Evolutionary conservation across 2,113 vertebrate species (phyloP).

Genomic region (Puffinus mauretanicus): DNA sequence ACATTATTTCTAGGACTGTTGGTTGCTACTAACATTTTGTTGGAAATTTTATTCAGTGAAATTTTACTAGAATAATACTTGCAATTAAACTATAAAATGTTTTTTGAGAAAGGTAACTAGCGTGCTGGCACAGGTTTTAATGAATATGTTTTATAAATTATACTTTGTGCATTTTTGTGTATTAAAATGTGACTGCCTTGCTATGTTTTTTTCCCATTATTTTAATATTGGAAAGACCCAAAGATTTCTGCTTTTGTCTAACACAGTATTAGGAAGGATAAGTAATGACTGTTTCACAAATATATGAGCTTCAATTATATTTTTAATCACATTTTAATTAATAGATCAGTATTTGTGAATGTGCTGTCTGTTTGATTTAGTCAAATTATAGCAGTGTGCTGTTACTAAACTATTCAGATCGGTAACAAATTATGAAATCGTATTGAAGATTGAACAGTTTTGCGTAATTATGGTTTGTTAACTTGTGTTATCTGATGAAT

Average conservation of each 20-base stretch:
- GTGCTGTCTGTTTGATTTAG: neutral
- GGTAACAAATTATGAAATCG: neutral
- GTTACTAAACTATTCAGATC: neutral
- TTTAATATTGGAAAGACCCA: neutral
- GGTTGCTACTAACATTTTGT: neutral
- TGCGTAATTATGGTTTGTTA: neutral
- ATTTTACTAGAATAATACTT: neutral
- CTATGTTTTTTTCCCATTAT: neutral
- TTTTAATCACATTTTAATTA: neutral
- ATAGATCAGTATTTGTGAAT: neutral
- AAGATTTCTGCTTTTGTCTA: neutral
- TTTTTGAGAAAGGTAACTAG: neutral
- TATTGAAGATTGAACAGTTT: neutral
- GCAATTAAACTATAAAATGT: neutral
- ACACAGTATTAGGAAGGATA: neutral
- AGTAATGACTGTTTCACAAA: neutral
- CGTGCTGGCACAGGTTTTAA: neutral
- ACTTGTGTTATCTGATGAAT: neutral
- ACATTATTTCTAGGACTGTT: neutral
- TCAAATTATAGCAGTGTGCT: neutral
- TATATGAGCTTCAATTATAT: neutral
- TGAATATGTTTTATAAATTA: neutral
- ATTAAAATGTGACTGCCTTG: neutral
- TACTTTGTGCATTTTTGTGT: neutral
- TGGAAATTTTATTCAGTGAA: neutral